A percentile compares a stretch with the other conserved stretches of the same genome.
These are phyloP conservation scores for Physeter macrocephalus DNA, from an alignment of 2,113 vertebrate species.

Conservation along the genomic window DNA sequence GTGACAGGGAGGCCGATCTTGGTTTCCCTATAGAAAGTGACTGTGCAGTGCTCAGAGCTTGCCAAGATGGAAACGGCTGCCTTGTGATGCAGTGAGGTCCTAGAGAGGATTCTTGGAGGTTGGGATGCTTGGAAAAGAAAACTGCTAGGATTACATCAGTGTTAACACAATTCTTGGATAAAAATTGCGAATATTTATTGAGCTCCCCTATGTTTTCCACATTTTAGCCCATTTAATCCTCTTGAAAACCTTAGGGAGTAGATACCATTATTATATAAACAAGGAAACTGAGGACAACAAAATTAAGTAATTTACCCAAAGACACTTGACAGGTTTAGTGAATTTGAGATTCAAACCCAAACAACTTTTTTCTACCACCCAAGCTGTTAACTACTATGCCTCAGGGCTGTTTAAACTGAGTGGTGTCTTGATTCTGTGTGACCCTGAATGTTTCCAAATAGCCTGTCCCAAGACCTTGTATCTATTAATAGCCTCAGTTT, in stretches of 20 bases:
- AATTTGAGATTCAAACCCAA: neutral
- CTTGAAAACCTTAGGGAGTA: conserved; percentile 2
- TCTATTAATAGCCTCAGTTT: neutral
- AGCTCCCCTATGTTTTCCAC: conserved; percentile 14
- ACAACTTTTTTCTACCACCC: neutral
- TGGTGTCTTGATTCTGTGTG: neutral
- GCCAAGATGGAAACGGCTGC: neutral
- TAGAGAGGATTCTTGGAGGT: neutral
- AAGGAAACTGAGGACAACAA: neutral
- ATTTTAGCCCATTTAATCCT: conserved; percentile 20
- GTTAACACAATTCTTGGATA: conserved; percentile 36
- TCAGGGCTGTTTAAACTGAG: neutral
- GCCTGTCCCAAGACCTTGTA: neutral
- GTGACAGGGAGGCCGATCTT: neutral
- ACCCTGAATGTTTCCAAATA: neutral
- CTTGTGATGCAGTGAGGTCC: neutral
- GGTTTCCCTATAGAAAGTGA: neutral
- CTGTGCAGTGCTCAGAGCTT: neutral
- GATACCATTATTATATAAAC: conserved; percentile 8
- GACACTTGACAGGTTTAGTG: neutral
- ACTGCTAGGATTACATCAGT: neutral
- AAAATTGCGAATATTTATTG: conserved; percentile 29
- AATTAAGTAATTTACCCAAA: conserved; percentile 1
- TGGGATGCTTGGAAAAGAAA: conserved; percentile 29
- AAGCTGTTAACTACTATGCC: neutral